Percentiles rank a stretch among this genome's conserved stretches.
These are phyloP conservation scores for Crotalus adamanteus DNA, from an alignment of 2,797 vertebrate species.

Conservation along the genomic window DNA sequence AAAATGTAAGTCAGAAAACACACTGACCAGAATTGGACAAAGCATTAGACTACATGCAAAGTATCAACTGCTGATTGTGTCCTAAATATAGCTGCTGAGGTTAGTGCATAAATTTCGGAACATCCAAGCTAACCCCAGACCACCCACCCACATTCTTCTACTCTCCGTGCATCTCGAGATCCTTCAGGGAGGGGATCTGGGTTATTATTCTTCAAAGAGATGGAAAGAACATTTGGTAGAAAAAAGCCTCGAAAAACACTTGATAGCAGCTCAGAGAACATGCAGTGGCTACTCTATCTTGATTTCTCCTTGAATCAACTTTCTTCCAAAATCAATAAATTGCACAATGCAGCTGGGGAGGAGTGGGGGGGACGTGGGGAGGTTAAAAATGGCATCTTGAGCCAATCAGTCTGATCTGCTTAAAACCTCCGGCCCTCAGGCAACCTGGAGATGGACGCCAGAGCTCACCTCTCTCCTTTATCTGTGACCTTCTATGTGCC, in stretches of 20 bases:
- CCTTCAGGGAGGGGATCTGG: background rate
- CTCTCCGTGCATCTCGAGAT: background rate
- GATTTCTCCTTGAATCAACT: background rate
- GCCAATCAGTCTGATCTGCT: constrained; percentile 15
- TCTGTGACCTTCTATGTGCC: constrained; percentile 20
- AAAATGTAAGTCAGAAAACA: background rate
- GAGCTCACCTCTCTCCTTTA: background rate
- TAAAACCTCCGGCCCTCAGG: constrained; percentile 12
- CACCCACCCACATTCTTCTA: background rate
- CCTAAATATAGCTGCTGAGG: background rate
- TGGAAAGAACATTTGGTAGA: background rate
- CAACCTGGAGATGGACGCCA: background rate
- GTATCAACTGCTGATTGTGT: background rate
- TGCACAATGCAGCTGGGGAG: background rate
- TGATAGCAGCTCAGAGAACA: background rate
- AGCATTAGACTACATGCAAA: background rate
- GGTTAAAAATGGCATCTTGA: constrained; percentile 3
- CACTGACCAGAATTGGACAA: background rate
- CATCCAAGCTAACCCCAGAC: background rate
- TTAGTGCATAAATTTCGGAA: background rate
- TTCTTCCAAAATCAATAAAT: background rate
- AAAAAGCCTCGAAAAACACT: too few species aligned
- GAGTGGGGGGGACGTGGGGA: too few species aligned
- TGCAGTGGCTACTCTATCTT: background rate
- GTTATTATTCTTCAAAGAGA: too few species aligned